phyloP scores from a whole-genome alignment of 2,113 vertebrate species.

The Noturus placidus region DNA sequence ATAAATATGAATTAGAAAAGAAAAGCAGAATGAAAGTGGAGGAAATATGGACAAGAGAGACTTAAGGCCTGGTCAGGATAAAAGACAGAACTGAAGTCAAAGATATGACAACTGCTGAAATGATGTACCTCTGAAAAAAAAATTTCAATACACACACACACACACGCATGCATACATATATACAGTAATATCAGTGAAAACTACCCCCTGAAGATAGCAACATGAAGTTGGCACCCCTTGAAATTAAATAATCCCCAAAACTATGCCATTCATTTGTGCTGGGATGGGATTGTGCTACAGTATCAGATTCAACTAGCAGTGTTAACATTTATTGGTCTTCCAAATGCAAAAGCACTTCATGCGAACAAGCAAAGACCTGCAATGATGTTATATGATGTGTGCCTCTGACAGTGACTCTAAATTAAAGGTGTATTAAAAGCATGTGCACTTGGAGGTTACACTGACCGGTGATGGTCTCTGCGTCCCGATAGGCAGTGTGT shows the following conservation, averaged over 20 bases:
- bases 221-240: too few relatives aligned
- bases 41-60: neutral
- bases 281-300: neutral
- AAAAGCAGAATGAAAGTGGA: neutral
- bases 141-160: too few relatives aligned
- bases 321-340: neutral
- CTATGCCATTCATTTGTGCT: too few relatives aligned
- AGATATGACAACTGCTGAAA: neutral
- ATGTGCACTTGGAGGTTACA: neutral
- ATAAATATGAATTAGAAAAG: neutral
- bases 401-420: neutral
- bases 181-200: too few relatives aligned
- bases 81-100: neutral
- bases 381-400: neutral
- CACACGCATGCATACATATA: neutral
- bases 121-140: neutral
- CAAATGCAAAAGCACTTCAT: neutral
- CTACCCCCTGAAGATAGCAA: too few relatives aligned
- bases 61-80: neutral
- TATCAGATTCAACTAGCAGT: neutral
- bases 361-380: neutral
- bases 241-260: too few relatives aligned
- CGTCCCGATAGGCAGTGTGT: slow-evolving; percentile 67
- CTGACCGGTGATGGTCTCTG: slow-evolving; percentile 74
- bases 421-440: neutral